Base-by-base conservation (phyloP, 2,888 invertebrate species). In the Eristalinus sepulchralis region DNA sequence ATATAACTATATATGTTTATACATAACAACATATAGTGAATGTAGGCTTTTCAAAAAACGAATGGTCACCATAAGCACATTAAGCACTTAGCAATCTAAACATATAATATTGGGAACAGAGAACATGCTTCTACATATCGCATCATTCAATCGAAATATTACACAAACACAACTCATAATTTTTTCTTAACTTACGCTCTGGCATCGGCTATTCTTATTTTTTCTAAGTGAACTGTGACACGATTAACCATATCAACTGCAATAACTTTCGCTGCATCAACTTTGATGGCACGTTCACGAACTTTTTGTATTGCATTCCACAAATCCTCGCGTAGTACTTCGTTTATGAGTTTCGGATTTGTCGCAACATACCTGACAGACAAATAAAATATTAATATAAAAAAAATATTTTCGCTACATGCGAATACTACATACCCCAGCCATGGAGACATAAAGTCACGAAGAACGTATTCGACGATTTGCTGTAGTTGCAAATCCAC, bases 401-500 rank as follows among this genome's bases (percentile, higher is more conserved):
- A 93, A 94, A 62, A 90, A 1, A 55, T 53, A 47, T 5, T 27
- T 3, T 5, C 27, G 5, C 27, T 27, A 27, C 33, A 47, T 39
- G 13, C 34, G 4, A 24, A 71, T 62, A 76, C 24, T 1, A 89
- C 89, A 80, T 89, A 91, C 91, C 91, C 95, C 62, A 97, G 93
- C 96, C 97, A 97, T 71, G 94, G 94, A 31, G 95, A 93, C 83
- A 98, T 94, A 93, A 96, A 97, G 92, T 98, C 97, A 89, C 96
- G 93, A 57, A 97, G 93, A 47, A 96, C 93, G 91, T 96, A 95
- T 91, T 97, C 97, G 88, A 97, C 94, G 55, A 98, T 93, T 91
- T 97, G 96, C 90, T 97, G 97, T 31, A 98, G 92, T 88, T 97
- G 95, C 89, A 96, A 95, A 90, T 98, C 98, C 47, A 98, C 96